A percentile compares a stretch with the other conserved stretches of the same genome.
phyloP scores from a whole-genome alignment of 2,888 invertebrate species.

The Cryptus armator region DNA sequence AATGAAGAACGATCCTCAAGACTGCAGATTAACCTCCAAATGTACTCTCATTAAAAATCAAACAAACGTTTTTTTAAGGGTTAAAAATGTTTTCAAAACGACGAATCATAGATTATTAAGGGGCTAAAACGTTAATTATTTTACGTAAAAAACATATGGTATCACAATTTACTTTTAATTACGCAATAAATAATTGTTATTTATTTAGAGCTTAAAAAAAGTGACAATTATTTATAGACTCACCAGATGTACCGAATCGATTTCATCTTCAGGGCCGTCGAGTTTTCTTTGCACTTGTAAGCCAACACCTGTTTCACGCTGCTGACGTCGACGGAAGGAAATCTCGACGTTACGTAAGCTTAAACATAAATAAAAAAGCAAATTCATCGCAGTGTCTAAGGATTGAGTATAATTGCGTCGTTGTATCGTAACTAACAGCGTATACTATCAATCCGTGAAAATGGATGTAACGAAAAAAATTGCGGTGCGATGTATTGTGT shows the following conservation, averaged over 20 bases:
- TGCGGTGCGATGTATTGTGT: too few species aligned
- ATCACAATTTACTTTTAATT: too few species aligned
- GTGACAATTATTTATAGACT: conserved; percentile 69
- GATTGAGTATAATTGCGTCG: neutral
- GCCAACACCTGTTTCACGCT: conserved; percentile 92
- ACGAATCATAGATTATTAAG: too few species aligned
- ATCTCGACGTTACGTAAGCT: conserved; percentile 91
- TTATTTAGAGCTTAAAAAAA: too few species aligned
- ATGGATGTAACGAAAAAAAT: neutral
- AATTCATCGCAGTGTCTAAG: neutral
- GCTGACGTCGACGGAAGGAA: conserved; percentile 91
- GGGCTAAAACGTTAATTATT: too few species aligned
- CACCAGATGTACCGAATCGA: conserved; percentile 88
- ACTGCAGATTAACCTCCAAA: too few species aligned
- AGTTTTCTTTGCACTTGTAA: conserved; percentile 92
- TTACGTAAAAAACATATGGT: too few species aligned
- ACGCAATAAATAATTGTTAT: too few species aligned
- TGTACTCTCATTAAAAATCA: too few species aligned
- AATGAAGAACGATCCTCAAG: too few species aligned
- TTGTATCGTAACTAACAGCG: neutral
- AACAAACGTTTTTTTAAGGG: too few species aligned
- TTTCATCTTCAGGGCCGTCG: conserved; percentile 91
- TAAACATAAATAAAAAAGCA: conserved; percentile 76
- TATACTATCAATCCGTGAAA: neutral
- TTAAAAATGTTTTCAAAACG: too few species aligned